Conservation (phyloP, 2,797 vertebrate species). For the Gila robusta region DNA sequence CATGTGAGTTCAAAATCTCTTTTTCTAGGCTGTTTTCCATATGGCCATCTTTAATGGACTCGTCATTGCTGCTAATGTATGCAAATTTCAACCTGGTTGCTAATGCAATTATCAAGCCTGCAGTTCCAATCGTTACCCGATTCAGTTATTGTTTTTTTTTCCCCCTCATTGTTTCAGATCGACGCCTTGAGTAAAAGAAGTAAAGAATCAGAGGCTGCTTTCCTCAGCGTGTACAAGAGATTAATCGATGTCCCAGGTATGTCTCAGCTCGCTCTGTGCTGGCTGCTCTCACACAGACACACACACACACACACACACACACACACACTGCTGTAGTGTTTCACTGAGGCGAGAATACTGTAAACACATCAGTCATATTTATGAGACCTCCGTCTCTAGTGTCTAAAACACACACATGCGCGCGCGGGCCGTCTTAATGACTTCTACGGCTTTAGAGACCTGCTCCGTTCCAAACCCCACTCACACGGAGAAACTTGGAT, state of each 20-base stretch:
- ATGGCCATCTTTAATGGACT: slow-evolving; percentile 35
- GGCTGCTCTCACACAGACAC: slow-evolving; percentile 24
- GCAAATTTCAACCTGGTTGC: slow-evolving; percentile 36
- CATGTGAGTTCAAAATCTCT: slow-evolving; percentile 4
- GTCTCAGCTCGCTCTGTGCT: slow-evolving; percentile 48
- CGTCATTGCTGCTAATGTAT: slow-evolving; percentile 28
- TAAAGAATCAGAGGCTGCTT: slow-evolving; percentile 92
- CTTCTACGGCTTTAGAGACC: slow-evolving; percentile 59
- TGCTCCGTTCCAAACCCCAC: slow-evolving; percentile 36
- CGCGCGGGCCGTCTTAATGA: slow-evolving; percentile 54
- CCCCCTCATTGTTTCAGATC: slow-evolving; percentile 77
- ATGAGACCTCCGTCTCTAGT: slow-evolving; percentile 60
- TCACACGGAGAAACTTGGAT: slow-evolving; percentile 36
- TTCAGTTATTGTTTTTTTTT: slow-evolving; percentile 47
- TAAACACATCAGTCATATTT: slow-evolving; percentile 67
- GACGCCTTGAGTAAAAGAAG: slow-evolving; percentile 91
- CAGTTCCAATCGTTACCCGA: background rate
- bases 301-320: slow-evolving; percentile 29
- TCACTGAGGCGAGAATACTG: slow-evolving; percentile 54
- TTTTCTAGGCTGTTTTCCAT: slow-evolving; percentile 30
- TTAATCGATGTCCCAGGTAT: slow-evolving; percentile 93
- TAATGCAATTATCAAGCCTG: slow-evolving; percentile 23
- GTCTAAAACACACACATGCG: slow-evolving; percentile 53
- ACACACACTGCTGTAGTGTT: slow-evolving; percentile 53
- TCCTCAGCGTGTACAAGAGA: slow-evolving; percentile 93